These are phyloP conservation scores for Campylorhamphus procurvoides DNA, from an alignment of 2,113 vertebrate genomes.

Conservation along the genomic window DNA sequence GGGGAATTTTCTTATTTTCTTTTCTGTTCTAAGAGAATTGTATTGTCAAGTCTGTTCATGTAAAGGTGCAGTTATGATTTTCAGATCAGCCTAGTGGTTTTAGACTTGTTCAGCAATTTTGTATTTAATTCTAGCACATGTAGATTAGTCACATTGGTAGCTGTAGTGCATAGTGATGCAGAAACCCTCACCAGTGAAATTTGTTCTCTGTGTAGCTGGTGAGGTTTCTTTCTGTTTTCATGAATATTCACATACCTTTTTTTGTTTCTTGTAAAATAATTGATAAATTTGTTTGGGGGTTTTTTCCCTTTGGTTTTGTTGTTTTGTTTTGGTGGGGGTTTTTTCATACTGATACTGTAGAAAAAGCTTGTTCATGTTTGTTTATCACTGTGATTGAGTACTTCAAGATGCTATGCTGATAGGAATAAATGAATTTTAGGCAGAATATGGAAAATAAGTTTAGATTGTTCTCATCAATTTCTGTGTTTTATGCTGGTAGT, in stretches of 20 bases:
- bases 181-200: neutral
- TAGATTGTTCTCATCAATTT: neutral
- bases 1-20: neutral
- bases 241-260: neutral
- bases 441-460: neutral
- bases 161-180: rapidly evolving
- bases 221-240: neutral
- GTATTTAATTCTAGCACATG: neutral
- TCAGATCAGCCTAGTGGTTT: neutral
- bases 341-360: neutral
- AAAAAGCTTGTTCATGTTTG: neutral
- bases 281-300: neutral
- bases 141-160: neutral
- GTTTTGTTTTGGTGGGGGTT: neutral
- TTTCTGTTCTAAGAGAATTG: neutral
- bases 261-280: neutral
- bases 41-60: neutral
- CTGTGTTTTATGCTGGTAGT: neutral
- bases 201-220: neutral
- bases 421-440: neutral
- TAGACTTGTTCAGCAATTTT: neutral
- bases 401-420: neutral
- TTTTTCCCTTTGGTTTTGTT: too few relatives aligned
- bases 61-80: neutral
- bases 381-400: neutral